Percentiles rank a stretch among this genome's conserved stretches.
Conservation (phyloP, 2,797 vertebrate species). For the Vipera ursinii region DNA sequence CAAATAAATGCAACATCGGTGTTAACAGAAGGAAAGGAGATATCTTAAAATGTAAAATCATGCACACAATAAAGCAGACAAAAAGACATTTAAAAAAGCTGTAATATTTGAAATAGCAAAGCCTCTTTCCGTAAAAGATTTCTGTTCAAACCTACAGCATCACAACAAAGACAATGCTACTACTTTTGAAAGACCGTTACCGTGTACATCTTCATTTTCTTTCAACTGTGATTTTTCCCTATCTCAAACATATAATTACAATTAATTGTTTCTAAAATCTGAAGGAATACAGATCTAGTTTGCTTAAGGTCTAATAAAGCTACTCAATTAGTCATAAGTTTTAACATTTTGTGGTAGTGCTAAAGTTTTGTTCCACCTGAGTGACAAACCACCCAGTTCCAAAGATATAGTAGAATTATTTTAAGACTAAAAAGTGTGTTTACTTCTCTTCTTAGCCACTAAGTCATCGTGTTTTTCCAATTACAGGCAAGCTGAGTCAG, state of each 20-base stretch:
- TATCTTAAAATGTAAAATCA: background rate
- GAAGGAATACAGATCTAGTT: background rate
- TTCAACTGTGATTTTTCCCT: background rate
- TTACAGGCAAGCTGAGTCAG: conserved; percentile 10
- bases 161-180: background rate
- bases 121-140: background rate
- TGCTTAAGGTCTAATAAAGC: background rate
- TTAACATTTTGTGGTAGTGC: background rate
- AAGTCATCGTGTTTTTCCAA: conserved; percentile 26
- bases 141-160: background rate
- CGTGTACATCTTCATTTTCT: background rate
- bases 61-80: background rate
- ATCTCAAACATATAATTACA: background rate
- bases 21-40: conserved; percentile 28
- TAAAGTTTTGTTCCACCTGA: background rate
- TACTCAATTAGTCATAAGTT: background rate
- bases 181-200: background rate
- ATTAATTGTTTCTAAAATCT: conserved; percentile 4
- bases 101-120: background rate
- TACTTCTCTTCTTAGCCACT: conserved; percentile 18
- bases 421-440: conserved; percentile 22
- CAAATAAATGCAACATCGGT: conserved; percentile 64
- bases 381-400: background rate
- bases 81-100: background rate
- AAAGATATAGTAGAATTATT: conserved; percentile 2